phyloP scores from a whole-genome alignment of 2,888 invertebrate species.

The Automeris io region DNA sequence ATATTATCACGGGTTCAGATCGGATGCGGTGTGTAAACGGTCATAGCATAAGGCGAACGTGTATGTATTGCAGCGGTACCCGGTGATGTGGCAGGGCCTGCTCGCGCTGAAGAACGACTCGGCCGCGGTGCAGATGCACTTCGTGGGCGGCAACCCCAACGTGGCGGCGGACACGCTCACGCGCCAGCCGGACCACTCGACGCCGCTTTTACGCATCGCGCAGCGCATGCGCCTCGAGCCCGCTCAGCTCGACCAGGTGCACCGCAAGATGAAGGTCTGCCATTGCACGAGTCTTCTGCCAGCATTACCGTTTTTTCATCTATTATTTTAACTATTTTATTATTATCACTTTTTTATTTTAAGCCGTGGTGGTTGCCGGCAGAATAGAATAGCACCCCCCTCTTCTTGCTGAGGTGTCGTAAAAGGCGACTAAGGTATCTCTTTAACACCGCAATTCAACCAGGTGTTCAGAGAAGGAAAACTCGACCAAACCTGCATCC shows the following conservation, averaged over 20 bases:
- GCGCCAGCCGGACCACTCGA: slow-evolving; percentile 87
- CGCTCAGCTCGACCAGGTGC: slow-evolving; percentile 96
- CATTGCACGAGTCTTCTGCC: not conserved
- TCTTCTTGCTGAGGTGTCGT: too few species aligned
- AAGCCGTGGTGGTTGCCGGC: too few species aligned
- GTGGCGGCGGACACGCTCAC: slow-evolving; percentile 94
- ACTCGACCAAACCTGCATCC: too few species aligned
- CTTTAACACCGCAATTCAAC: too few species aligned
- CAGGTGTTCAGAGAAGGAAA: too few species aligned
- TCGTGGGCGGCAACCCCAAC: slow-evolving; percentile 94
- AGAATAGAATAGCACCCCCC: too few species aligned
- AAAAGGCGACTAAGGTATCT: too few species aligned
- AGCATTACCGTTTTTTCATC: not conserved
- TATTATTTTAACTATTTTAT: too few species aligned
- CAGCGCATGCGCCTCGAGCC: slow-evolving; percentile 98
- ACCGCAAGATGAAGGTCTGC: slow-evolving; percentile 94
- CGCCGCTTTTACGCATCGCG: slow-evolving; percentile 92
- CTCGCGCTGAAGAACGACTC: slow-evolving; percentile 97
- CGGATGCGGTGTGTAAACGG: too few species aligned
- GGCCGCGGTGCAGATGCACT: slow-evolving; percentile 99
- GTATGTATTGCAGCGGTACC: slow-evolving; percentile 84
- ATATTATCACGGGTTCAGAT: not conserved
- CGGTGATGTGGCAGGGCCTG: slow-evolving; percentile 98
- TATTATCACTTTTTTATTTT: too few species aligned
- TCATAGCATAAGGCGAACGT: not conserved